A percentile compares a stretch with the other conserved stretches of the same genome.
phyloP scores from a whole-genome alignment of 2,797 vertebrate species.

The Momotus momota region DNA sequence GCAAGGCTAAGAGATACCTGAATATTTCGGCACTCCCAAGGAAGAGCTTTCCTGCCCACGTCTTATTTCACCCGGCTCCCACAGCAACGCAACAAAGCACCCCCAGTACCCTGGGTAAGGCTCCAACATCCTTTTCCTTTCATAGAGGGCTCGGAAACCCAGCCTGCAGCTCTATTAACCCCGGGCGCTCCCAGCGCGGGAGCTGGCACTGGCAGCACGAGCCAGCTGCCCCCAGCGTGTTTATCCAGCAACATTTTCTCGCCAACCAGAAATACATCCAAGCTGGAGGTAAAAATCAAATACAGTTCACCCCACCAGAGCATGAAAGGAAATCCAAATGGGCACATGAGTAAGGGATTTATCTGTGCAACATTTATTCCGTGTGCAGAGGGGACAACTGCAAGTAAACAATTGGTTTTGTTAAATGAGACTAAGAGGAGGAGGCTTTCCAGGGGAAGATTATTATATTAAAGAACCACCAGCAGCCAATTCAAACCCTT shows the following conservation, averaged over 20 bases:
- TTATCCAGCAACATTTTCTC: background rate
- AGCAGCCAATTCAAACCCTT: slow-evolving; percentile 1
- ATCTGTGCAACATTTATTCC: background rate
- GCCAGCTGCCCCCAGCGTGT: background rate
- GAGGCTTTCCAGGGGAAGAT: slow-evolving; percentile 27
- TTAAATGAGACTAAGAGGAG: slow-evolving; percentile 6
- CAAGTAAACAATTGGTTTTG: slow-evolving; percentile 30
- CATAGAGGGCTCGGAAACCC: background rate
- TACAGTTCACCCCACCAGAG: background rate
- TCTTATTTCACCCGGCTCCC: background rate
- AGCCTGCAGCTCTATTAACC: background rate
- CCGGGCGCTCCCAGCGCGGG: accelerated
- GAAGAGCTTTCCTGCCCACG: accelerated
- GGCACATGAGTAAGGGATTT: background rate
- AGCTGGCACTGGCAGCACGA: background rate
- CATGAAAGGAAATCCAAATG: background rate
- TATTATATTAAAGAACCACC: slow-evolving; percentile 26
- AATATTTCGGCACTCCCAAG: background rate
- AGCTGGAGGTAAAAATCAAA: slow-evolving; percentile 4
- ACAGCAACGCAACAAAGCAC: background rate
- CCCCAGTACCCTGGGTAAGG: background rate
- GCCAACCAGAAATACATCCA: background rate
- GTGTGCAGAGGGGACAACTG: background rate
- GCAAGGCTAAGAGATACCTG: accelerated
- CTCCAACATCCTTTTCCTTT: background rate